These are phyloP conservation scores for Zaprionus lachaisei DNA, from an alignment of 1,140 invertebrate species.

Conservation along the genomic window DNA sequence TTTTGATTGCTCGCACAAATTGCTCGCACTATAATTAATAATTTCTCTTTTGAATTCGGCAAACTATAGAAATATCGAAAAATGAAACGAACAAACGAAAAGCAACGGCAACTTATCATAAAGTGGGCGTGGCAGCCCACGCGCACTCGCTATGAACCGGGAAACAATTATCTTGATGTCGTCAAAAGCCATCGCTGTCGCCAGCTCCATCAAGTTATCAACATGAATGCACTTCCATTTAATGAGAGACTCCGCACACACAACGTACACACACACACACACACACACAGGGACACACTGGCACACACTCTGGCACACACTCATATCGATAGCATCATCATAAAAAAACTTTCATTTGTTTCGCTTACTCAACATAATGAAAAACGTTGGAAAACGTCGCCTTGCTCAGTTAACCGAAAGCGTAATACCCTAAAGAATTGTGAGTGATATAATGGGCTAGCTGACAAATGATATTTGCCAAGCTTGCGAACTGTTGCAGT, in stretches of 20 bases:
- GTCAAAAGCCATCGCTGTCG: constrained; percentile 62
- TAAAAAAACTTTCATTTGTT: constrained; percentile 69
- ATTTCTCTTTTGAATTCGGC: constrained; percentile 67
- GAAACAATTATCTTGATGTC: constrained; percentile 78
- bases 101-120: background rate
- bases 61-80: background rate
- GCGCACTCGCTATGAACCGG: constrained; percentile 70
- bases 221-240: constrained; percentile 73
- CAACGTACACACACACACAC: constrained; percentile 17
- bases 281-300: background rate
- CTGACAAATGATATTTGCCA: background rate
- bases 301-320: constrained; percentile 5
- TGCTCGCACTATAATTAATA: constrained; percentile 73
- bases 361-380: constrained; percentile 78
- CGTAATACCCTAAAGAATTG: constrained; percentile 20
- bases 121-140: constrained; percentile 22
- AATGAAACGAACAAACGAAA: constrained; percentile 9
- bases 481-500: background rate
- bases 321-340: constrained; percentile 20
- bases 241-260: constrained; percentile 51
- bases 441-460: background rate
- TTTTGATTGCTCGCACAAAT: constrained; percentile 53
- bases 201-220: constrained; percentile 62
- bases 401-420: background rate
- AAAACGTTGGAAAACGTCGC: constrained; percentile 38